phyloP scores from a whole-genome alignment of 2,113 vertebrate species.

The Phaethornis superciliosus region DNA sequence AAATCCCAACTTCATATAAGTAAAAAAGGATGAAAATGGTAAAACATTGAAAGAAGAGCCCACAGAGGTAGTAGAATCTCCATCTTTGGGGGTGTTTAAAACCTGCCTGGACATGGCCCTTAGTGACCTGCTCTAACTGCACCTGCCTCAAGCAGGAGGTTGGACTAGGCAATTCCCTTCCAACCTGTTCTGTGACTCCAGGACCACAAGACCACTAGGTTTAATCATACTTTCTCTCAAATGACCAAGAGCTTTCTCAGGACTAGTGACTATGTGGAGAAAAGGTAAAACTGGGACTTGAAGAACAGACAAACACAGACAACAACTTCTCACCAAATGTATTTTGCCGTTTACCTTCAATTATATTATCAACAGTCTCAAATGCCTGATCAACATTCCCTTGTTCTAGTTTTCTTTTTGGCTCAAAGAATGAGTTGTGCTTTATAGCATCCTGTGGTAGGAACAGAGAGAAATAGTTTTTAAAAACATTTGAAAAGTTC shows the following conservation, averaged over 20 bases:
- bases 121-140: background rate
- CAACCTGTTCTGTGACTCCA: background rate
- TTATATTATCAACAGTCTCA: slow-evolving; percentile 70
- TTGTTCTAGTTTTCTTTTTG: slow-evolving; percentile 70
- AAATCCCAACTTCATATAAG: background rate
- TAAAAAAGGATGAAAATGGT: background rate
- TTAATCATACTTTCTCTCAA: background rate
- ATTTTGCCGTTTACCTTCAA: slow-evolving; percentile 73
- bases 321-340: background rate
- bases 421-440: slow-evolving; percentile 71
- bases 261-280: background rate
- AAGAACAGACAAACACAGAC: background rate
- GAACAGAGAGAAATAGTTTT: background rate
- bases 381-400: slow-evolving; percentile 77
- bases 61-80: background rate
- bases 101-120: background rate
- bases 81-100: background rate
- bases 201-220: background rate
- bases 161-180: background rate
- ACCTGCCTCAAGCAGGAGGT: background rate
- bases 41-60: background rate
- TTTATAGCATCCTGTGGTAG: slow-evolving; percentile 73
- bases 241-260: background rate
- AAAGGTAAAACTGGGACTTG: background rate
- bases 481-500: background rate